Base-by-base conservation (phyloP, 2,797 vertebrate genomes). In the Todus mexicanus region DNA sequence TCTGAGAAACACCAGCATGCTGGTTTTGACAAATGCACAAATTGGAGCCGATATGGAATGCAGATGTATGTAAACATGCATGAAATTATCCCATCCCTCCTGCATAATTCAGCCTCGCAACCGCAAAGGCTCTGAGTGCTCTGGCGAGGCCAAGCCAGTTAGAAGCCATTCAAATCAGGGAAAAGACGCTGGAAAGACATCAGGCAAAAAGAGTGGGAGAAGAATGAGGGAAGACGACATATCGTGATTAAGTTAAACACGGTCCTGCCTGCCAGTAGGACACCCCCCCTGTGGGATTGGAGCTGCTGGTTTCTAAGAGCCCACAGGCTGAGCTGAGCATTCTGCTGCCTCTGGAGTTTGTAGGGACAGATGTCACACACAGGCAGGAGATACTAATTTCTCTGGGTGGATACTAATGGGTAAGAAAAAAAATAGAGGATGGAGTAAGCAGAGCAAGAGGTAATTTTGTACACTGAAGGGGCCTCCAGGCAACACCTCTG, bases 31-130 rank as follows among this genome's bases (percentile, higher is more conserved):
- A 96, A 97, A 95, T 74, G 94, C 89, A 71, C 94, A 95, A 94
- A 97, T 93, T 95, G 84, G 87, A 94, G 91, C 64, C 0, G 7
- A 85, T 93, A 81, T 80, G 84, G 87, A 92, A 97, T 96, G 95
- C 92, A 97, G 93, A 96, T 96, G 53, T 95, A 95, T 93, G 95
- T 96, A 97, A 96, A 95, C 96, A 95, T 1, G 64, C 87, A 77
- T 89, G 72, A 91, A 96, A 96, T 96, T 94, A 96, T 94, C 92
- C 65, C 12, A 40, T 71, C 76, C 84, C 69, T 96, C 71, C 77
- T 91, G 95, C 87, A 96, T 94, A 96, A 95, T 93, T 79, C 59
- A 0, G 1, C 92, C 89, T 94, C 0, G 0, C 76, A 95, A 71
- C 78, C 51, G 0, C 92, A 91, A 81, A 92, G 23, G 26, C 73